phyloP scores from a whole-genome alignment of 2,888 invertebrate species.

The Deilephila elpenor region DNA sequence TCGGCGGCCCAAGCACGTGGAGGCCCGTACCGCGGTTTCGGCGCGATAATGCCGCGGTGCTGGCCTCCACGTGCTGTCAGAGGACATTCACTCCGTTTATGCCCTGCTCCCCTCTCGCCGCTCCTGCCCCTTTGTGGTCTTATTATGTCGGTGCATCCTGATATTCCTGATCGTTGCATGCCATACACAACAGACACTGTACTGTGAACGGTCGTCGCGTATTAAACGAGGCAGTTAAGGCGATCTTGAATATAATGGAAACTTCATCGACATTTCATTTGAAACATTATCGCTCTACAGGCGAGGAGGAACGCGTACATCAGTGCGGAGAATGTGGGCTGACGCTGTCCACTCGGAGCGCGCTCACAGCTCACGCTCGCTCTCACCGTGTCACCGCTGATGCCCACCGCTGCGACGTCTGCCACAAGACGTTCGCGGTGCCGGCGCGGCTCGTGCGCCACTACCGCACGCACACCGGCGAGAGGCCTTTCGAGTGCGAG shows the following conservation, averaged over 20 bases:
- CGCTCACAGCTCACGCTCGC: slow-evolving; percentile 89
- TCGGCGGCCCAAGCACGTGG: slow-evolving; percentile 80
- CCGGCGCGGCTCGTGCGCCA: slow-evolving; percentile 94
- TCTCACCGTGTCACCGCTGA: slow-evolving; percentile 83
- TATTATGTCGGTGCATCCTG: slow-evolving; percentile 76
- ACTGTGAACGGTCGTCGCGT: slow-evolving; percentile 72
- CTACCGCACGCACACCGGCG: slow-evolving; percentile 95
- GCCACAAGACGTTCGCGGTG: slow-evolving; percentile 95
- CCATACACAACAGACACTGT: slow-evolving; percentile 76
- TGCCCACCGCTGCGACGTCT: slow-evolving; percentile 95
- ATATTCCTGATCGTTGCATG: slow-evolving; percentile 79
- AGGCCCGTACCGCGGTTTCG: slow-evolving; percentile 78
- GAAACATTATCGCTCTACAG: slow-evolving; percentile 72
- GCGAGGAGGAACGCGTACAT: slow-evolving; percentile 79
- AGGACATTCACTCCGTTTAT: slow-evolving; percentile 68
- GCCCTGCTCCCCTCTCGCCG: slow-evolving; percentile 59
- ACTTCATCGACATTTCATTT: slow-evolving; percentile 56
- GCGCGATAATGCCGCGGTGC: slow-evolving; percentile 73
- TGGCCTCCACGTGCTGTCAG: slow-evolving; percentile 81
- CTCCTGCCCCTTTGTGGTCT: slow-evolving; percentile 61
- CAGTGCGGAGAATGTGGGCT: slow-evolving; percentile 90
- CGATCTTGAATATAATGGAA: slow-evolving; percentile 51
- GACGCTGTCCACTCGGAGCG: slow-evolving; percentile 90
- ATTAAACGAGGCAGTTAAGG: slow-evolving; percentile 42
- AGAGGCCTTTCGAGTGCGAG: slow-evolving; percentile 95